Base-by-base conservation (phyloP, 2,888 invertebrate species). In the Plebejus argus region DNA sequence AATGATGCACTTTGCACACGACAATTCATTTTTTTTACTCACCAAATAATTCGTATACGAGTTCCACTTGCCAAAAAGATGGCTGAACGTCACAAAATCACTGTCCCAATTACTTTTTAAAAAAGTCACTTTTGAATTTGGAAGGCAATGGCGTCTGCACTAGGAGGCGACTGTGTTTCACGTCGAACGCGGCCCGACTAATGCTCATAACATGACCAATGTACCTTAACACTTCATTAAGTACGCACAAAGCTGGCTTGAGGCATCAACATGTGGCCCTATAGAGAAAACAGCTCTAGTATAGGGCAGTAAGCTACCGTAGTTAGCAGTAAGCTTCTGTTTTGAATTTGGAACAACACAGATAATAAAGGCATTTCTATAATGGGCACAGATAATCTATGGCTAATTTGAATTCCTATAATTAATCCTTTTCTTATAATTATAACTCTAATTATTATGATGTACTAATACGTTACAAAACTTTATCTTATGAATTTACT, bases 201-300 rank as follows among this genome's bases (percentile, higher is more conserved):
- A 81, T 85, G 86, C 82, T 84, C 81, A 76, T 80, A 80, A 81
- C 81, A 81, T 85, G 79, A 83, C 82, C 82, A 81, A 82, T 87
- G 86, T 83, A 86, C 89, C 89, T 90, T 90, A 89, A 91, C 87
- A 90, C 88, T 86, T 90, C 88, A 90, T 87, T 87, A 84, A 85
- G 84, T 87, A 79, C 78, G 70, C 45, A 70, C 66, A 70, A 49
- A 66, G 66, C 66, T 70, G 45, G 45, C 23, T 66, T 76, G 49
- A 61, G 20, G 45, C 61, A 76, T 20, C 76, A 35, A 23, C n/a
- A 61, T 61, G 61, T 76, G 61, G 39, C 76, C 39, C 76, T 39
- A 28, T 12, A 12, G 49, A 66, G 66, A 66, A 66, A 66, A 66
- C 66, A 6, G 18, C 33, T 66, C 66, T 23, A 61, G 10, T 66